These are phyloP conservation scores for Diglossa brunneiventris DNA, from an alignment of 2,113 vertebrate genomes.

Conservation along the genomic window DNA sequence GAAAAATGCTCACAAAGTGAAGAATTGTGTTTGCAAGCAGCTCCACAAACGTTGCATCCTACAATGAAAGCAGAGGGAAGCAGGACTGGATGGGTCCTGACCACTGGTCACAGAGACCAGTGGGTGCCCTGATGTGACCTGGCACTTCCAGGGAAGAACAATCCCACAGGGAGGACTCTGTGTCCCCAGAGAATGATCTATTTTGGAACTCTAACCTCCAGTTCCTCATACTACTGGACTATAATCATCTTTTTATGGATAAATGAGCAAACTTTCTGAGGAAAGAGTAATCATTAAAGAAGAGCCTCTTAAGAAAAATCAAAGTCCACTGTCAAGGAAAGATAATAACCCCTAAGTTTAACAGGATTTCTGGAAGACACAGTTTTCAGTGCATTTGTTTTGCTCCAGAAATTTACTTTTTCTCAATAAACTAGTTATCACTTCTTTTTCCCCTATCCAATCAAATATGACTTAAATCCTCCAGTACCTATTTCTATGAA, in stretches of 20 bases:
- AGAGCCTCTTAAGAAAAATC: neutral
- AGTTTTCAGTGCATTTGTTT: neutral
- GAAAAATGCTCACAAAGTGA: neutral
- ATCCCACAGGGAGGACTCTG: neutral
- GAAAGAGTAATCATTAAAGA: slow-evolving; percentile 69
- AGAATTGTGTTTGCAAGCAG: neutral
- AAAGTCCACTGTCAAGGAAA: slow-evolving; percentile 45
- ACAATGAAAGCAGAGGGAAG: neutral
- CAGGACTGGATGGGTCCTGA: too few relatives aligned
- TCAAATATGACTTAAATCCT: neutral
- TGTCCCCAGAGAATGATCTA: neutral
- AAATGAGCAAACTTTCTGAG: neutral
- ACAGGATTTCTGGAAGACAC: neutral
- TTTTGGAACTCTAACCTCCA: neutral
- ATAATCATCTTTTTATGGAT: neutral
- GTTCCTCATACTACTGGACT: neutral
- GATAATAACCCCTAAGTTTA: neutral
- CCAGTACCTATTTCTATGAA: neutral
- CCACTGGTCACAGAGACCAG: fast-evolving
- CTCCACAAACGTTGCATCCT: neutral
- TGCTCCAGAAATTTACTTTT: neutral
- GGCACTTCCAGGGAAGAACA: neutral
- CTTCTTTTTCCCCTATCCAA: neutral
- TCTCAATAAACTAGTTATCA: neutral
- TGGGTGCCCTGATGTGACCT: fast-evolving